phyloP scores from a whole-genome alignment of 2,888 invertebrate genomes.

The Parnassius orleans region DNA sequence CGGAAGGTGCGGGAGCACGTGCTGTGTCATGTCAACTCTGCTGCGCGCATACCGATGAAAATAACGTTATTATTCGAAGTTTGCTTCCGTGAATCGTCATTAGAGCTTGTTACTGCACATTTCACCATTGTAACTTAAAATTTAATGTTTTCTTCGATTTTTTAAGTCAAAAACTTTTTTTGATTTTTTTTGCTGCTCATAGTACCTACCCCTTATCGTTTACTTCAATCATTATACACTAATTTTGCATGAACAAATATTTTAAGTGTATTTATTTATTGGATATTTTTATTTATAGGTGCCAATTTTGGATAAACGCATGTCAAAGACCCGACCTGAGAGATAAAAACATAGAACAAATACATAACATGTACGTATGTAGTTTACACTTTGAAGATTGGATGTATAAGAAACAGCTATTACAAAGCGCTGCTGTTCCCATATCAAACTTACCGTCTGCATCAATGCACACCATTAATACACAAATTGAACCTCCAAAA shows the following conservation, averaged over 20 bases:
- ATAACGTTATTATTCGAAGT: no score
- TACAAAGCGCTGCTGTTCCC: not conserved
- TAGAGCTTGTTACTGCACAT: no score
- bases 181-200: no score
- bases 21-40: no score
- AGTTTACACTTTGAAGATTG: not conserved
- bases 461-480: not conserved
- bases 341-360: not conserved
- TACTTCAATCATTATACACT: no score
- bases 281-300: not conserved
- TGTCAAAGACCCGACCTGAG: not conserved
- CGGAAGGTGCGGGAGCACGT: no score
- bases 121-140: no score
- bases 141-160: no score
- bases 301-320: not conserved
- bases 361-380: not conserved
- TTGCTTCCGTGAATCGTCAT: no score
- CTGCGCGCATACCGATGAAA: no score
- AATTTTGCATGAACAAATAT: not conserved
- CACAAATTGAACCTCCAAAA: not conserved
- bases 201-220: no score
- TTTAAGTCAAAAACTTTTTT: no score
- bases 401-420: not conserved
- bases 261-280: not conserved
- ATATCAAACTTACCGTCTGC: not conserved